Percentiles rank a stretch among this genome's conserved stretches.
phyloP scores from a whole-genome alignment of 2,797 vertebrate species.

The Hapalemur alaotrensis region DNA sequence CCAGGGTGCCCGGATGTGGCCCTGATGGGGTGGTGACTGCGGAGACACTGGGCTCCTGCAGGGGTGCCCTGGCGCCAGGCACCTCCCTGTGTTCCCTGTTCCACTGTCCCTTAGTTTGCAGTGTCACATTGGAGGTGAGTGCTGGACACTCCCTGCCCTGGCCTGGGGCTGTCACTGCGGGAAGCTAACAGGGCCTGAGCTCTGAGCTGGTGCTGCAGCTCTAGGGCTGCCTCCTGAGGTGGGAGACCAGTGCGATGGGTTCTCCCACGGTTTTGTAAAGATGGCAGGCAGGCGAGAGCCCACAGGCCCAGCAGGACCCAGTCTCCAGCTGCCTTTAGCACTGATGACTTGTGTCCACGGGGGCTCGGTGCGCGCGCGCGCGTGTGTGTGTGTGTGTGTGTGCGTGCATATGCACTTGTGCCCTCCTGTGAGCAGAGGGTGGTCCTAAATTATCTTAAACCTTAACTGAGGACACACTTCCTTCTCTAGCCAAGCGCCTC shows the following conservation, averaged over 20 bases:
- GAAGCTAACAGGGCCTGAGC: neutral
- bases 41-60: neutral
- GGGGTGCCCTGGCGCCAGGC: neutral
- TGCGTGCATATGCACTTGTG: fast-evolving
- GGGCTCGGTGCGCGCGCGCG: too few species aligned
- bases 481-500: neutral
- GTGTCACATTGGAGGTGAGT: neutral
- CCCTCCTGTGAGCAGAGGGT: neutral
- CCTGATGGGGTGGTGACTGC: neutral
- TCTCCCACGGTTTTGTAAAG: neutral
- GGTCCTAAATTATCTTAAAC: neutral
- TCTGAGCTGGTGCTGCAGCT: too few species aligned
- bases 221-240: neutral
- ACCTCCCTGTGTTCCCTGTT: neutral
- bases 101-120: neutral
- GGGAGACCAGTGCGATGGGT: neutral
- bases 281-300: neutral
- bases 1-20: neutral
- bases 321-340: neutral
- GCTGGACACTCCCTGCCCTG: neutral
- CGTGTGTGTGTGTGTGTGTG: neutral
- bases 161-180: neutral
- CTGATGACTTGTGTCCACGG: too few species aligned
- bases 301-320: neutral
- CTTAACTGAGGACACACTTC: neutral